Evolutionary conservation across 2,888 invertebrate species (phyloP), one percentile per base, ranked within the genome.

Genomic region (Corbicula japonica): DNA sequence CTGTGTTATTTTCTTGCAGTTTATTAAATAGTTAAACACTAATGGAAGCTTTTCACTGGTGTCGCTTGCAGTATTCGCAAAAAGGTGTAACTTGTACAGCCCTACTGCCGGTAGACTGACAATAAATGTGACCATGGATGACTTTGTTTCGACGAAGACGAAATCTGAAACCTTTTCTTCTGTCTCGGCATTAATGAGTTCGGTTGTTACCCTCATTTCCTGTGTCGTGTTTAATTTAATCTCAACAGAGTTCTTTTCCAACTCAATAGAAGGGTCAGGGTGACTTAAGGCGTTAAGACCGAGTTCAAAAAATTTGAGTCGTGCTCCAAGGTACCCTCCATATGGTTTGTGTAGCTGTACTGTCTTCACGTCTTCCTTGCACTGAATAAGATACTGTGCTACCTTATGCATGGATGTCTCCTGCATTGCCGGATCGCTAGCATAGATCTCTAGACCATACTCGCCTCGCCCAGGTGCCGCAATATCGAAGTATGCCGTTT

Each of bases 11-110:
- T 80, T 84, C 75, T 84, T 83, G 72, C 92, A 92, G 85, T 92
- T 90, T 85, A 93, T 90, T 75, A 93, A 88, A 83, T 93, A 93
- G 87, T 93, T 93, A 87, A 91, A 93, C n/a, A 93, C 92, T 3
- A 93, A 93, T 6, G 93, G 93, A 44, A 93, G 85, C 73, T 92
- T 91, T 80, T 93, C 92, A 73, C 90, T 91, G 1, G 89, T 83
- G 65, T 93, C 93, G 4, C 86, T 66, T 70, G 88, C 87, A 1
- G 92, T 92, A 68, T 92, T 87, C 28, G 91, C 92, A 68, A 92
- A 93, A 48, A 93, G 86, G 87, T 93, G 93, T 34, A 93, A 88
- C 84, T 93, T 93, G 89, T 91, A 93, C 84, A 92, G 91, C n/a
- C 93, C 93, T 3, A 85, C 72, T 28, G 82, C 73, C 6, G 93